A percentile compares a stretch with the other conserved stretches of the same genome.
These are phyloP conservation scores for Planiliza haematocheilus DNA, from an alignment of 2,113 vertebrate species.

Conservation along the genomic window DNA sequence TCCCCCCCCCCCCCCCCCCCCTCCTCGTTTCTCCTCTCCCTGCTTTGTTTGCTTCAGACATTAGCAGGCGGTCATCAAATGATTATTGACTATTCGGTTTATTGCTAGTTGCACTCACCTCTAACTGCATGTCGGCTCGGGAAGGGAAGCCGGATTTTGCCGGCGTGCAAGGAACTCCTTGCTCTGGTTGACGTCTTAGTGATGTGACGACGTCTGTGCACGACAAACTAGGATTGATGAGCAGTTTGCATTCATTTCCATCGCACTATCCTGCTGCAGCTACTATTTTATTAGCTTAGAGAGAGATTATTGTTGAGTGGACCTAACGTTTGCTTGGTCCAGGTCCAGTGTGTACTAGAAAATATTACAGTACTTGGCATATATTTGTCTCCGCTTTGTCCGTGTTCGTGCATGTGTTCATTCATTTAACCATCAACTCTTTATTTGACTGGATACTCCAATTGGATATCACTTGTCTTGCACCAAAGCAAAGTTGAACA, in stretches of 20 bases:
- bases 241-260: too few species aligned
- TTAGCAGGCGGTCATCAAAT: slow-evolving; percentile 1
- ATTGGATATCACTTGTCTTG: background rate
- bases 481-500: background rate
- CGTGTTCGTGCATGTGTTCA: too few species aligned
- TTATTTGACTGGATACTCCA: background rate
- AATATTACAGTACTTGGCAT: too few species aligned
- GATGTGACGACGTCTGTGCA: too few species aligned
- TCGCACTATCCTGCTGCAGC: too few species aligned
- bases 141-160: slow-evolving; percentile 17
- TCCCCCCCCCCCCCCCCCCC: background rate
- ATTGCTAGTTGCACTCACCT: slow-evolving; percentile 2
- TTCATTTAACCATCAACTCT: background rate
- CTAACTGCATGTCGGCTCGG: background rate
- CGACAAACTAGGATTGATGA: too few species aligned
- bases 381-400: background rate
- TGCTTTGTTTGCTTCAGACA: slow-evolving; percentile 6
- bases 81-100: slow-evolving; percentile 32
- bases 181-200: background rate
- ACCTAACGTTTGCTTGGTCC: too few species aligned
- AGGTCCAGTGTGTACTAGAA: too few species aligned
- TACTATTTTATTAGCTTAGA: too few species aligned
- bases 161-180: slow-evolving; percentile 1
- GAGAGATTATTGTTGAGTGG: too few species aligned
- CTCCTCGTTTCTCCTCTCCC: background rate